phyloP scores from a whole-genome alignment of 2,113 vertebrate species.

The Clarias magur region DNA sequence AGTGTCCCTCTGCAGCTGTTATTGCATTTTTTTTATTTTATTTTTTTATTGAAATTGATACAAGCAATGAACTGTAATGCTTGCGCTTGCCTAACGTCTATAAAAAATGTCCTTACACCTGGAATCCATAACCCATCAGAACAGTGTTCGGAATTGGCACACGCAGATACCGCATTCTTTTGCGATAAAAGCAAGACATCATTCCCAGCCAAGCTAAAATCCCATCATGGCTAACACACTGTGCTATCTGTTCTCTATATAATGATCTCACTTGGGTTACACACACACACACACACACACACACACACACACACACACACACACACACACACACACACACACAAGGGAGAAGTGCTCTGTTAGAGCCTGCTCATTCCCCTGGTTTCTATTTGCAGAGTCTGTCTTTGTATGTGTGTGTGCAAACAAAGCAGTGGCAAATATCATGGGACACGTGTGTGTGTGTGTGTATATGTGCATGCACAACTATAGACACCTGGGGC shows the following conservation, averaged over 20 bases:
- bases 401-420: conserved; percentile 20
- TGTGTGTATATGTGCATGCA: conserved; percentile 19
- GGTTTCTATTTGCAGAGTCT: conserved; percentile 42
- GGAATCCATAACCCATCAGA: conserved; percentile 30
- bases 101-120: conserved; percentile 28
- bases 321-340: conserved; percentile 14
- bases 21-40: conserved; percentile 30
- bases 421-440: conserved; percentile 42
- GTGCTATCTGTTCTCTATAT: conserved; percentile 46
- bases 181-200: conserved; percentile 20
- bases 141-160: conserved; percentile 11
- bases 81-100: background rate
- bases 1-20: conserved; percentile 27
- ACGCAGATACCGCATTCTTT: conserved; percentile 23
- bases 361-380: conserved; percentile 34
- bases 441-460: conserved; percentile 30
- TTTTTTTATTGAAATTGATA: conserved; percentile 29
- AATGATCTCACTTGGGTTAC: conserved; percentile 45
- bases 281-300: conserved; percentile 14
- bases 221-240: conserved; percentile 39
- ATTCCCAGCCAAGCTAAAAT: conserved; percentile 34
- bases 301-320: conserved; percentile 21
- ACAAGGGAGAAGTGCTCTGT: conserved; percentile 36
- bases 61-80: conserved; percentile 9
- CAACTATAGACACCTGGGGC: conserved; percentile 33